phyloP scores from a whole-genome alignment of 2,888 invertebrate species.

The Drosophila histrio region DNA sequence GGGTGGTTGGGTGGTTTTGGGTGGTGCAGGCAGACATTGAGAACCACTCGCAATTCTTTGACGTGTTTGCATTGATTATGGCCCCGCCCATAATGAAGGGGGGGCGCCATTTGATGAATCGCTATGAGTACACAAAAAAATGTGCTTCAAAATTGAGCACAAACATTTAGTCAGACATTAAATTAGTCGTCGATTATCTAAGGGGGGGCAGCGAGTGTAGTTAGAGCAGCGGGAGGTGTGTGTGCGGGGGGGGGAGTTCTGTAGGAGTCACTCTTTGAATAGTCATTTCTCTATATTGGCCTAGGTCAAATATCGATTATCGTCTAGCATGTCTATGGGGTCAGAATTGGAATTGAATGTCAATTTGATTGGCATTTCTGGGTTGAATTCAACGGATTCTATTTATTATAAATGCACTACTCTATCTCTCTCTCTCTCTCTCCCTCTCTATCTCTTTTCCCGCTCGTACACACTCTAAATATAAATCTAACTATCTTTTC shows the following conservation, averaged over 20 bases:
- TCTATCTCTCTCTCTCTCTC: background rate
- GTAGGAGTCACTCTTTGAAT: slow-evolving; percentile 14
- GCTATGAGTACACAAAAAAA: slow-evolving; percentile 17
- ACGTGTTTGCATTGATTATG: slow-evolving; percentile 73
- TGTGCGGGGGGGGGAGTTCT: background rate
- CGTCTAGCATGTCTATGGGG: slow-evolving; percentile 54
- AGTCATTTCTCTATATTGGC: slow-evolving; percentile 68
- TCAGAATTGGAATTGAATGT: slow-evolving; percentile 75
- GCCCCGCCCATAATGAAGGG: background rate
- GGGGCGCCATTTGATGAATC: slow-evolving; percentile 45
- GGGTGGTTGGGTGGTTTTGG: background rate
- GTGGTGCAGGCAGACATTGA: background rate
- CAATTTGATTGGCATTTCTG: slow-evolving; percentile 73
- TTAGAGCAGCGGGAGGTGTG: no score
- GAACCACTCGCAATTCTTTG: slow-evolving; percentile 45
- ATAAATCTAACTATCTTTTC: background rate
- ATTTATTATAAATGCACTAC: background rate
- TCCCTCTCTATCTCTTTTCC: background rate
- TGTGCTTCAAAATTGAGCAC: slow-evolving; percentile 38
- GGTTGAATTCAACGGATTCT: slow-evolving; percentile 33
- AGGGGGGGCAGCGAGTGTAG: background rate
- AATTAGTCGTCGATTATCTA: slow-evolving; percentile 75
- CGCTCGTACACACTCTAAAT: no score
- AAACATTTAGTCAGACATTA: slow-evolving; percentile 67
- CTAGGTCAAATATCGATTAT: slow-evolving; percentile 80